Evolutionary conservation across 1,140 invertebrate genomes (phyloP).

Genomic region (Aphelinus atriplicis): DNA sequence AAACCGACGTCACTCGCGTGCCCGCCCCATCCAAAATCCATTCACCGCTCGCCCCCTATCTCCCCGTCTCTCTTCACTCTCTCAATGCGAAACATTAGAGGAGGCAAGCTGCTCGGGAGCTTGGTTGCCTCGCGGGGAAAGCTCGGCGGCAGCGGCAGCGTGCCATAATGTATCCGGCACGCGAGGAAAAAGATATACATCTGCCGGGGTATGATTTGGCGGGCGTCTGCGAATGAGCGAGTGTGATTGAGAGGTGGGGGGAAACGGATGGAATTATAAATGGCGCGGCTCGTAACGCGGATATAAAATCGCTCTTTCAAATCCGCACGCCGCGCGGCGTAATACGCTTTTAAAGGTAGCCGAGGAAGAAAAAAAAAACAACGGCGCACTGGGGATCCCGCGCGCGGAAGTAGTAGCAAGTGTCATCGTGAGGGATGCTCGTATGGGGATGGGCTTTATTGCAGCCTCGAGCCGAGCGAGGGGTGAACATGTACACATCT

Average conservation of each 20-base stretch:
- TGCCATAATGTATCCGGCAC: constrained; percentile 39
- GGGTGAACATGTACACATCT: constrained; percentile 34
- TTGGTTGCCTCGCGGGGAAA: constrained; percentile 22
- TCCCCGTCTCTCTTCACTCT: background rate
- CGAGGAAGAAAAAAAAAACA: constrained; percentile 27
- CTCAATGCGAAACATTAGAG: constrained; percentile 2
- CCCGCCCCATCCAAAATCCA: constrained; percentile 38
- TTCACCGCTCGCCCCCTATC: background rate
- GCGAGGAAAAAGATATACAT: constrained; percentile 45
- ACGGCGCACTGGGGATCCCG: background rate
- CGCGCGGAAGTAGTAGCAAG: constrained; percentile 24
- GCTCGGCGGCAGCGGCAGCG: too few relatives aligned
- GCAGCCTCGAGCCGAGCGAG: constrained; percentile 40
- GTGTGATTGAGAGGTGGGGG: constrained; percentile 34
- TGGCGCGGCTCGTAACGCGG: constrained; percentile 43
- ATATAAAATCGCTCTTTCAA: constrained; percentile 53
- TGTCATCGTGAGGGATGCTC: constrained; percentile 49
- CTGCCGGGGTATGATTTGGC: constrained; percentile 48
- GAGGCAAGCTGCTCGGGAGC: constrained; percentile 23
- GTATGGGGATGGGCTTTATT: constrained; percentile 46
- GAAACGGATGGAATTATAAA: constrained; percentile 44
- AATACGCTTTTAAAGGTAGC: constrained; percentile 53
- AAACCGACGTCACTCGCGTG: background rate
- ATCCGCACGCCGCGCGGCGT: constrained; percentile 41
- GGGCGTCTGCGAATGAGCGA: constrained; percentile 29